A percentile compares a stretch with the other conserved stretches of the same genome.
phyloP scores from a whole-genome alignment of 2,113 vertebrate species.

The Orycteropus afer region DNA sequence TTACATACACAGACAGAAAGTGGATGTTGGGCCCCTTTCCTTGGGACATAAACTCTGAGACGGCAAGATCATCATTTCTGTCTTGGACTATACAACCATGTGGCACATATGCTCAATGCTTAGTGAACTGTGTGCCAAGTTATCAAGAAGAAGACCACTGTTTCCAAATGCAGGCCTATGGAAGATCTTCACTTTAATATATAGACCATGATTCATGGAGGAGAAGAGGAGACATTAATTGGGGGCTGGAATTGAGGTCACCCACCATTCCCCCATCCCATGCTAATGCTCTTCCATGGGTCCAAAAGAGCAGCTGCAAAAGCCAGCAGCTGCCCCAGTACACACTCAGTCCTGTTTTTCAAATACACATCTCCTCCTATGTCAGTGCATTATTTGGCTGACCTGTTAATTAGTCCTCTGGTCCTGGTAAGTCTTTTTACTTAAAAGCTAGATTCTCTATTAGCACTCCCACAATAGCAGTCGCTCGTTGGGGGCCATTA shows the following conservation, averaged over 20 bases:
- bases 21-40: background rate
- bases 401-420: slow-evolving; percentile 75
- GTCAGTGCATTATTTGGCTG: slow-evolving; percentile 62
- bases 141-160: background rate
- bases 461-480: slow-evolving; percentile 11
- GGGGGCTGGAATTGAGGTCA: slow-evolving; percentile 59
- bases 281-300: slow-evolving; percentile 18
- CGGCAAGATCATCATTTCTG: background rate
- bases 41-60: background rate
- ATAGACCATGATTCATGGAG: background rate
- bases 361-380: slow-evolving; percentile 75
- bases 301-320: slow-evolving; percentile 66
- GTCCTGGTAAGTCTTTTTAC: slow-evolving; percentile 71
- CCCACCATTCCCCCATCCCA: background rate
- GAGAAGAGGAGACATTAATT: slow-evolving; percentile 65
- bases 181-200: slow-evolving; percentile 64
- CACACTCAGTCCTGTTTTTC: slow-evolving; percentile 64
- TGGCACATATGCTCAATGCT: background rate
- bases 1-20: background rate
- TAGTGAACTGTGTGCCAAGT: background rate
- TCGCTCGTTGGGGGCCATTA: slow-evolving; percentile 50
- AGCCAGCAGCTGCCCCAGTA: slow-evolving; percentile 32
- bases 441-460: slow-evolving; percentile 66
- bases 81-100: background rate
- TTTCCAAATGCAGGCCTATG: slow-evolving; percentile 26